Evolutionary conservation across 1,140 invertebrate genomes (phyloP).

Genomic region (Drosophila kanapiae): DNA sequence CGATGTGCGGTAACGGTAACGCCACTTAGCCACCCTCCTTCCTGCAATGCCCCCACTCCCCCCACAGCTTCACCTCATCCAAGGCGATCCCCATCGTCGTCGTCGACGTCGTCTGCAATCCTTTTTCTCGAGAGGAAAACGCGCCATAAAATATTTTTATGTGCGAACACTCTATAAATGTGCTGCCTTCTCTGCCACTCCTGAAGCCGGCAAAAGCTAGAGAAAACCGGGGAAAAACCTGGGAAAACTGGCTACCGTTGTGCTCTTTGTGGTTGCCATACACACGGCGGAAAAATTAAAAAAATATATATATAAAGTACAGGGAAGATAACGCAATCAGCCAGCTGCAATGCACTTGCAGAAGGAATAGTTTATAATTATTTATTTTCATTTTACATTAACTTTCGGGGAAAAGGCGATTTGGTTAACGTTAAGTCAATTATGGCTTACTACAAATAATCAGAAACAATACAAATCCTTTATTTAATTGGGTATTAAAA

Average conservation of each 20-base stretch:
- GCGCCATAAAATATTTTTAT: slow-evolving; percentile 85
- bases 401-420: too few relatives aligned
- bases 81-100: slow-evolving; percentile 30
- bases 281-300: slow-evolving; percentile 9
- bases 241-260: slow-evolving; percentile 22
- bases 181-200: slow-evolving; percentile 25
- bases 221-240: slow-evolving; percentile 16
- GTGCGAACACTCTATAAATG: slow-evolving; percentile 84
- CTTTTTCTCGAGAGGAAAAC: slow-evolving; percentile 75
- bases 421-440: too few relatives aligned
- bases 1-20: slow-evolving; percentile 84
- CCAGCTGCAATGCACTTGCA: slow-evolving; percentile 14
- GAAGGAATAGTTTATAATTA: neutral
- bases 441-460: neutral
- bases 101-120: slow-evolving; percentile 70
- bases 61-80: neutral
- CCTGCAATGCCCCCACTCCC: neutral
- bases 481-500: too few relatives aligned
- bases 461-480: too few relatives aligned
- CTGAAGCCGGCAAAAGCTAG: slow-evolving; percentile 22
- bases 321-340: neutral
- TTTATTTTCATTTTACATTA: neutral
- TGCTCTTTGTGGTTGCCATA: slow-evolving; percentile 52
- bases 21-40: slow-evolving; percentile 70
- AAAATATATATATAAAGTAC: neutral